These are phyloP conservation scores for Rhamnusium bicolor DNA, from an alignment of 2,888 invertebrate genomes.

Conservation along the genomic window DNA sequence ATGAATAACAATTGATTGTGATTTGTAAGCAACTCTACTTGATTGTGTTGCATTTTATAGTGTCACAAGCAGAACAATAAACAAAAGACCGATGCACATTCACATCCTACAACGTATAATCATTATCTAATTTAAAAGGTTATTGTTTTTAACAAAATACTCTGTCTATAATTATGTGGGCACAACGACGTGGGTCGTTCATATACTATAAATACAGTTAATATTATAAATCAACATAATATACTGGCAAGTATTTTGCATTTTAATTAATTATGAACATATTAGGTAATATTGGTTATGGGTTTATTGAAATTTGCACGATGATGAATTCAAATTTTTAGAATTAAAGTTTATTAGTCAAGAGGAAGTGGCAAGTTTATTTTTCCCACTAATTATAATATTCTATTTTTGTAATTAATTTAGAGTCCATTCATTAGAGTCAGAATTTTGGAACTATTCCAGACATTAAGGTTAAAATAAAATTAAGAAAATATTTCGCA, in stretches of 20 bases:
- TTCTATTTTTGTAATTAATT: too few relatives aligned
- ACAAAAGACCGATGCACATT: slow-evolving; percentile 28
- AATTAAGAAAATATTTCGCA: too few relatives aligned
- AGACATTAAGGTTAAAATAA: too few relatives aligned
- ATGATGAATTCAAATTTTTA: background rate
- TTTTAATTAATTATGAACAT: background rate
- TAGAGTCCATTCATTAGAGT: too few relatives aligned
- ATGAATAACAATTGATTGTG: background rate
- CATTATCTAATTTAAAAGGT: slow-evolving; percentile 26
- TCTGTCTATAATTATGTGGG: slow-evolving; percentile 13
- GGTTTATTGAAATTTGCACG: background rate
- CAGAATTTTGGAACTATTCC: too few relatives aligned
- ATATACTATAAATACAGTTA: slow-evolving; percentile 26
- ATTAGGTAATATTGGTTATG: background rate
- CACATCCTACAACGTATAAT: slow-evolving; percentile 30
- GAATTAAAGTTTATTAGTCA: background rate
- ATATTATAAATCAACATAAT: slow-evolving; percentile 18
- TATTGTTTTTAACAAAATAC: slow-evolving; percentile 25
- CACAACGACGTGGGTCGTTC: slow-evolving; percentile 2
- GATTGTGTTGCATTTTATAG: slow-evolving; percentile 17
- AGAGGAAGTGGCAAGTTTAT: too few relatives aligned
- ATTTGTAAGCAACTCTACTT: background rate
- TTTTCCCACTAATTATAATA: too few relatives aligned
- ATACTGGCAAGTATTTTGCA: background rate
- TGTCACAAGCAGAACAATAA: slow-evolving; percentile 24